Base-by-base conservation (phyloP, 1,140 invertebrate species). In the Psix sp. region DNA sequence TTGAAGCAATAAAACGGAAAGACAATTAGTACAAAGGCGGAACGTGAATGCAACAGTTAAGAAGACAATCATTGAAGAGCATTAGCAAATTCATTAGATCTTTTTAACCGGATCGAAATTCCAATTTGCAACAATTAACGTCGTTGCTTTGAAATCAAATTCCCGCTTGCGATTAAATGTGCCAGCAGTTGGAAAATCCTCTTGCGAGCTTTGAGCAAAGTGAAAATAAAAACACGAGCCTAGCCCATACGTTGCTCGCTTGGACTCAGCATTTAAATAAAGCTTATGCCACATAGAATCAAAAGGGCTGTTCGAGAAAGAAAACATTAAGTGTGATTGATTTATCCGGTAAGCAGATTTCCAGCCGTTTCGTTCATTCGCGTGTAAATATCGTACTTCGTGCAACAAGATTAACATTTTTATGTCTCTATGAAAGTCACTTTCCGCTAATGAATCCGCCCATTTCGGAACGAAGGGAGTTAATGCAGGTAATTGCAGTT, bases 281-380 rank as follows among this genome's bases (percentile, higher is more conserved):
- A 33, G 29, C 10, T 36, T 45, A 52, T 11, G 29, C 3, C 33
- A 9, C n/a, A n/a, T 38, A 11, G 40, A 18, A 43, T 65, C 33
- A 31, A 20, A 54, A 48, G n/a, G 39, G 33, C 26, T 20, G 24
- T 21, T 48, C n/a, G 26, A 36, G 42, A 56, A 65, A 57, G 35
- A 39, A 66, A 54, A 48, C 49, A 35, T 57, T 49, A 48, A 35
- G 42, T 48, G 35, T 52, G 51, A 66, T 57, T 56, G 62, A 66
- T 66, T 56, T 42, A 48, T 57, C 35, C 35, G 10, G 29, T 45
- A 65, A 65, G 49, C 49, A 54, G 60, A 65, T 65, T 65, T 52
- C 17, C 17, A n/a, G n/a, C n/a, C n/a, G n/a, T n/a, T n/a, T n/a
- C n/a, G n/a, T n/a, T n/a, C n/a, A n/a, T n/a, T n/a, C n/a, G n/a